Evolutionary conservation across 2,888 invertebrate species (phyloP), one percentile per base, ranked within the genome.

Genomic region (Ypsolopha sequella): DNA sequence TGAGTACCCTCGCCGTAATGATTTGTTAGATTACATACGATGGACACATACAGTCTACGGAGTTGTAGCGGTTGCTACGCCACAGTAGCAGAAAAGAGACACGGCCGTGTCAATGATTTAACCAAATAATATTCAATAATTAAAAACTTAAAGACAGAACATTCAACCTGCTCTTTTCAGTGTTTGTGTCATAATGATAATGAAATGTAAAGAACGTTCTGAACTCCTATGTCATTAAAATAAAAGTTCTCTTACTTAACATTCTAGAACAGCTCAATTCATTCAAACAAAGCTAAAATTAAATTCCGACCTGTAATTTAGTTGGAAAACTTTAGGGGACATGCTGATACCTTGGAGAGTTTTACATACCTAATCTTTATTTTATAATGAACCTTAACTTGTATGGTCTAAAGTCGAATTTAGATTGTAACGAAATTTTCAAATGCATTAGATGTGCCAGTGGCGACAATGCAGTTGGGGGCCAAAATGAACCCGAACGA

Each of bases 401-500:
- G 24, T 24, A 24, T 24, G 24, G 2, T 11, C 6, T 43, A 47
- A 33, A 13, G 47, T 11, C 14, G 33, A 8, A 36, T 47, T 36
- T 47, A 6, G 39, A n/a, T 38, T 49, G 49, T 24, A 10, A 9
- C n/a, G n/a, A n/a, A 46, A 35, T 41, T 41, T 41, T 36, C 14
- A 8, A 7, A 48, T 48, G 33, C 39, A 41, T 55, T 68, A 86
- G 86, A 81, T 64, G 72, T 80, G 56, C 87, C 87, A 53, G 77
- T 77, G 53, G 72, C 84, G 54, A 71, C 63, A 53, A 80, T 87
- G 60, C 74, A 78, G 57, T 70, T 87, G 53, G 87, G 87, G 51
- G 68, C 85, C 39, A 74, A 70, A 57, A 68, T 87, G 73, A 87
- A 87, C 66, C 86, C 87, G 7, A 85, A 87, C 62, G 87, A 87